These are phyloP conservation scores for Heteromormyrus szaboi DNA, from an alignment of 2,797 vertebrate species.

Conservation along the genomic window DNA sequence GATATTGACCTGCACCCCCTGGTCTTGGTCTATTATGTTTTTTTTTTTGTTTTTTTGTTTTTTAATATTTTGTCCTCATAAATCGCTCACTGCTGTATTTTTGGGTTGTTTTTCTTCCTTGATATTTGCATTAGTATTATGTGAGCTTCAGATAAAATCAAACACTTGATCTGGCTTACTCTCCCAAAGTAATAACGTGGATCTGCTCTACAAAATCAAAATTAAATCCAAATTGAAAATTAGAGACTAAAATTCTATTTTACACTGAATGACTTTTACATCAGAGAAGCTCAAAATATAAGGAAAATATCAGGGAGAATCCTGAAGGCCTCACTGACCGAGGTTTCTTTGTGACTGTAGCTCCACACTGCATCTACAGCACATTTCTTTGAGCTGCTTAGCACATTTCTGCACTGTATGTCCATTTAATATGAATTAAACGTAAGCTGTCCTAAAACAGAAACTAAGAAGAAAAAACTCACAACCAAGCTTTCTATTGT, in stretches of 20 bases:
- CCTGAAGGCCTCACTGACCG: conserved; percentile 37
- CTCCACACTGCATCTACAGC: conserved; percentile 26
- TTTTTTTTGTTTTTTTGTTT: conserved; percentile 32
- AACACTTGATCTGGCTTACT: conserved; percentile 19
- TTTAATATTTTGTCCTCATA: conserved; percentile 42
- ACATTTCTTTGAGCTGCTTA: conserved; percentile 15
- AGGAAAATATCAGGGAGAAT: conserved; percentile 49
- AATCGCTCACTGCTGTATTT: conserved; percentile 28
- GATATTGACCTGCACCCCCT: conserved; percentile 41
- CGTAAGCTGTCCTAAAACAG: conserved; percentile 36
- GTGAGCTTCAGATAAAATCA: conserved; percentile 26
- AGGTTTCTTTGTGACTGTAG: conserved; percentile 31
- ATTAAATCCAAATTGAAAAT: background rate
- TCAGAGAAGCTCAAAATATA: conserved; percentile 6
- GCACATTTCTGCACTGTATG: conserved; percentile 38
- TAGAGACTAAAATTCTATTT: background rate
- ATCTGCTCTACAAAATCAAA: background rate
- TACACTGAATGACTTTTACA: background rate
- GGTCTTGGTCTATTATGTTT: conserved; percentile 39
- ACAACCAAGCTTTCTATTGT: conserved; percentile 43
- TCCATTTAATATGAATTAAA: conserved; percentile 32
- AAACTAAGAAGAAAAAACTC: conserved; percentile 32
- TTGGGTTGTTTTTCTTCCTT: conserved; percentile 44
- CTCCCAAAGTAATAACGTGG: background rate
- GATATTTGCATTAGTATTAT: conserved; percentile 42